Evolutionary conservation across 2,797 vertebrate genomes (phyloP).

Genomic region (Buceros bicornis): DNA sequence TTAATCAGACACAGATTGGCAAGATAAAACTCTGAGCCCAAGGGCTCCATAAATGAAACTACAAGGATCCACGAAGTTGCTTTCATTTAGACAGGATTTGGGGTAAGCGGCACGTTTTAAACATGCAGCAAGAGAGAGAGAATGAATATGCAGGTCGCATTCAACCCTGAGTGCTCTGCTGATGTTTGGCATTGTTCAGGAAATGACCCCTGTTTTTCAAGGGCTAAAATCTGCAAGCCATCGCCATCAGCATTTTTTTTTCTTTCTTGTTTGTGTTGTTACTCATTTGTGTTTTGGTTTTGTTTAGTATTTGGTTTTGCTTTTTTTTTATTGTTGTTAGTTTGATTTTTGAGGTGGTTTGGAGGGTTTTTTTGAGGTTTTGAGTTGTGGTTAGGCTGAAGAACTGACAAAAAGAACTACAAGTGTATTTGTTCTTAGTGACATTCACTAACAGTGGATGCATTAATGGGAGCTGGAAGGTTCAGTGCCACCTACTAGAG

Average conservation of each 20-base stretch:
- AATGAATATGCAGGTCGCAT: constrained; percentile 45
- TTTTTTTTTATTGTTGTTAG: neutral
- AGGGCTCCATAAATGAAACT: constrained; percentile 7
- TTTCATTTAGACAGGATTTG: constrained; percentile 4
- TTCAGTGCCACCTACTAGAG: neutral
- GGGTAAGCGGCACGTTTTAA: neutral
- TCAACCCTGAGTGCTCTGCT: neutral
- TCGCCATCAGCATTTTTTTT: neutral
- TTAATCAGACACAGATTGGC: neutral
- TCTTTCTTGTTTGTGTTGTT: neutral
- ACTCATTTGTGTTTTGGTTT: neutral
- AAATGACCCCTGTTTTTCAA: constrained; percentile 7
- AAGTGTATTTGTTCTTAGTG: neutral
- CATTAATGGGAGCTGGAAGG: neutral
- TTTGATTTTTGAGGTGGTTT: neutral
- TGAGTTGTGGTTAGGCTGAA: neutral
- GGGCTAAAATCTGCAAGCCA: neutral
- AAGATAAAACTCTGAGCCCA: neutral
- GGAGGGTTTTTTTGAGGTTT: neutral
- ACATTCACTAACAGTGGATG: neutral
- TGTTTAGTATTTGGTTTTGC: neutral
- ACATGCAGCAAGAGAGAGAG: neutral
- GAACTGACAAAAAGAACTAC: neutral
- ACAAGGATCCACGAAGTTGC: neutral
- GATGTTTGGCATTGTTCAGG: neutral